Evolutionary conservation across 2,797 vertebrate species (phyloP).

Genomic region (Anguilla pacifica): DNA sequence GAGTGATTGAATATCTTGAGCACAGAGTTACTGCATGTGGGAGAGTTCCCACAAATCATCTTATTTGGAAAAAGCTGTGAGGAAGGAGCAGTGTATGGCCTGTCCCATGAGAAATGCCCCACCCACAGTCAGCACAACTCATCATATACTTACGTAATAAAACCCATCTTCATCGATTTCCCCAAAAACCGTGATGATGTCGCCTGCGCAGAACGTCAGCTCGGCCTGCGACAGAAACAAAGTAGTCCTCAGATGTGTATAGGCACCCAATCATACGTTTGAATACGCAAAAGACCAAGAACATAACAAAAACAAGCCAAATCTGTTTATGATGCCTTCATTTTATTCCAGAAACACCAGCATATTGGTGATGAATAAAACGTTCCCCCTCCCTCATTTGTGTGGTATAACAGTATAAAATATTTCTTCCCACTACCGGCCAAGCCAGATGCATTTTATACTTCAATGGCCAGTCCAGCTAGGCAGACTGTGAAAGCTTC

Average conservation of each 20-base stretch:
- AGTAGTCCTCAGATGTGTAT: constrained; percentile 38
- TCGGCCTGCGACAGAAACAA: constrained; percentile 77
- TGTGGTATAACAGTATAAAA: constrained; percentile 54
- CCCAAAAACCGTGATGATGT: constrained; percentile 92
- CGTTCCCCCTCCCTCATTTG: constrained; percentile 22
- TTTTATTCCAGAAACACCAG: constrained; percentile 32
- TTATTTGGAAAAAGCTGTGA: not conserved
- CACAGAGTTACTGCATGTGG: not conserved
- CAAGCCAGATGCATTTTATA: constrained; percentile 62
- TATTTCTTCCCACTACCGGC: constrained; percentile 64
- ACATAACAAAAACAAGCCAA: constrained; percentile 25
- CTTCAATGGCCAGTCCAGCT: constrained; percentile 51
- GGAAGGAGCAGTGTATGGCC: not conserved
- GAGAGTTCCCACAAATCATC: not conserved
- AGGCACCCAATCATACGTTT: not conserved
- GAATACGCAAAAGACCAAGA: constrained; percentile 21
- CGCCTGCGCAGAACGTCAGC: constrained; percentile 94
- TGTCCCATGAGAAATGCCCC: not conserved
- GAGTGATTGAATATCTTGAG: not conserved
- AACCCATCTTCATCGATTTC: constrained; percentile 99
- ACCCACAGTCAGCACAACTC: not conserved
- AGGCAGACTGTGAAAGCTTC: constrained; percentile 50
- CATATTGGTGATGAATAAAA: constrained; percentile 35
- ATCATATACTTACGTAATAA: constrained; percentile 87
- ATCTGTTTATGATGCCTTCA: constrained; percentile 22